phyloP scores from a whole-genome alignment of 2,113 vertebrate species.

The Nesoenas mayeri region DNA sequence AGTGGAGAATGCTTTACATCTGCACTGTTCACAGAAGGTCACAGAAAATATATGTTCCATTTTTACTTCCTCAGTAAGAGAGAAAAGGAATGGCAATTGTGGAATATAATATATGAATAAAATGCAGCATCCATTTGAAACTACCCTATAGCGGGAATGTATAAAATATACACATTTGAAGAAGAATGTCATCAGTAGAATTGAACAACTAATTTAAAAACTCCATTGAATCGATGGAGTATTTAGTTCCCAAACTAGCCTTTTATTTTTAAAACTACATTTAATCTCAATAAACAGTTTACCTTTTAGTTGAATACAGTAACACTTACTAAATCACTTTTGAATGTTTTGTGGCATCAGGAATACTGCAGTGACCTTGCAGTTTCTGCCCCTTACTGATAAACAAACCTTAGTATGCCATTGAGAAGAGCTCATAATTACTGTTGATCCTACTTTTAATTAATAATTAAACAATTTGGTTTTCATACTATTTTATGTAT shows the following conservation, averaged over 20 bases:
- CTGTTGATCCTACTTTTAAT: not conserved
- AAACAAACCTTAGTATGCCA: not conserved
- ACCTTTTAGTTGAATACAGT: not conserved
- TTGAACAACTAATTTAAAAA: not conserved
- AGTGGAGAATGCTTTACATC: not conserved
- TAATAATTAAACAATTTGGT: not conserved
- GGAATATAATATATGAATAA: not conserved
- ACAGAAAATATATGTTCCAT: not conserved
- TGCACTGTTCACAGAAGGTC: not conserved
- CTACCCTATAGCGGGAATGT: not conserved
- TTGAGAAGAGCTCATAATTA: not conserved
- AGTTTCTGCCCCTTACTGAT: not conserved
- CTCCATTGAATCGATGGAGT: not conserved
- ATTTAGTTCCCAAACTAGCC: not conserved
- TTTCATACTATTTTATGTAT: not conserved
- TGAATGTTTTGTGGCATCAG: not conserved
- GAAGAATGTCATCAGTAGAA: not conserved
- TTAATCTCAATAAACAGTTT: not conserved
- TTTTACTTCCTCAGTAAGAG: not conserved
- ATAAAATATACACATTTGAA: not conserved
- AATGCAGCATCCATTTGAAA: not conserved
- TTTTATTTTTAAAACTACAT: not conserved
- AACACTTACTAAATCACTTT: not conserved
- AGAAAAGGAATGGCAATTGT: not conserved
- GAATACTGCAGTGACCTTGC: not conserved